Conservation (phyloP, 1,140 invertebrate genomes). For the Centruroides sculpturatus region DNA sequence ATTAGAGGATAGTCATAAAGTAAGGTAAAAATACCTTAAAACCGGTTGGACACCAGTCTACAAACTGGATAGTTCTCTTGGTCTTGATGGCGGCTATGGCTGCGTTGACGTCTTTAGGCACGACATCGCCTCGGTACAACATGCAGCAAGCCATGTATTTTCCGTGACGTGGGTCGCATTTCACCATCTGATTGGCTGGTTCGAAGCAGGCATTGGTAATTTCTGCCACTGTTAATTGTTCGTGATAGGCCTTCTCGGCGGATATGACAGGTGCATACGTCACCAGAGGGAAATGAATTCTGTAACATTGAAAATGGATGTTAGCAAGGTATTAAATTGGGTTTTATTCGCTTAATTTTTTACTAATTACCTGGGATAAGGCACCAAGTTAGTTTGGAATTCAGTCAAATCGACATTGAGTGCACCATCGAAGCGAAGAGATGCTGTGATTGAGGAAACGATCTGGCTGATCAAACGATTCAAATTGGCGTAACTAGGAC, state of each 20-base stretch:
- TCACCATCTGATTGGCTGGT: constrained; percentile 14
- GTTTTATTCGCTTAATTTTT: background rate
- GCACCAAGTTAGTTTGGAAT: constrained; percentile 32
- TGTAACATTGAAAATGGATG: constrained; percentile 23
- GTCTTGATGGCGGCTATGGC: constrained; percentile 73
- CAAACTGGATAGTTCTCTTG: constrained; percentile 47
- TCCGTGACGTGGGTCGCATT: constrained; percentile 1
- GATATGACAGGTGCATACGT: constrained; percentile 45
- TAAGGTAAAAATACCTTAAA: background rate
- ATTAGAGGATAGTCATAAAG: constrained; percentile 1
- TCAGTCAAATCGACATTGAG: constrained; percentile 44
- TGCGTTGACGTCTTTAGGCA: constrained; percentile 64
- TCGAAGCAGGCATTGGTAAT: background rate
- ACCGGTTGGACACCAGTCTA: constrained; percentile 20
- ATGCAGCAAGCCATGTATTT: constrained; percentile 1
- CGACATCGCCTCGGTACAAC: constrained; percentile 45
- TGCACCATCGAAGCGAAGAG: constrained; percentile 41
- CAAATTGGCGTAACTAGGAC: constrained; percentile 55
- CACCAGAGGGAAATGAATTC: constrained; percentile 47
- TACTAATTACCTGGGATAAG: constrained; percentile 56
- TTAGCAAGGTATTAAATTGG: constrained; percentile 32
- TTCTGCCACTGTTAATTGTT: no score
- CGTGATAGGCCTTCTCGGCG: no score
- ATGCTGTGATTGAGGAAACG: constrained; percentile 36
- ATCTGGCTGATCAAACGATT: constrained; percentile 37